Conservation (phyloP, 2,113 vertebrate genomes). For the Phainopepla nitens region DNA sequence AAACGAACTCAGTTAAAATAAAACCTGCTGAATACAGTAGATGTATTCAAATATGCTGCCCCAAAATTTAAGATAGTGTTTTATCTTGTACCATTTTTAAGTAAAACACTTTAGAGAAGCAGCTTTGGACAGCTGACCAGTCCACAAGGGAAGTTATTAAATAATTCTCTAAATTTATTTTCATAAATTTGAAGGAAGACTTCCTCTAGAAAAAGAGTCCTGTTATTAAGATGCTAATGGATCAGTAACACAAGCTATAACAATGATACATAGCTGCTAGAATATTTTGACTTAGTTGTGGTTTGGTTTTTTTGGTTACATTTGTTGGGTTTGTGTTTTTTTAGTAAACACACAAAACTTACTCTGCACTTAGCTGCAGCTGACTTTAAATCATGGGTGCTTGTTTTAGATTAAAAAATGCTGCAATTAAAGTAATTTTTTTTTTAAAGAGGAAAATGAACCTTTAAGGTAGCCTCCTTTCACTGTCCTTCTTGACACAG, state of each 20-base stretch:
- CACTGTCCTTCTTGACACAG: neutral
- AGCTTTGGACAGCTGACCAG: neutral
- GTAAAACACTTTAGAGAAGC: neutral
- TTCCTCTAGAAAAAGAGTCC: neutral
- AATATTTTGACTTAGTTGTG: neutral
- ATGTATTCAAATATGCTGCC: neutral
- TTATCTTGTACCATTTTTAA: neutral
- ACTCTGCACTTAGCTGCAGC: neutral
- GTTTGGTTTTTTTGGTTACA: neutral
- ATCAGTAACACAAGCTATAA: neutral
- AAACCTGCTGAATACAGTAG: neutral
- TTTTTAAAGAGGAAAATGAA: neutral
- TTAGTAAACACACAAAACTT: neutral
- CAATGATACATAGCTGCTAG: neutral
- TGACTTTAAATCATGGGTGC: neutral
- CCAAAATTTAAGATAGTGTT: neutral
- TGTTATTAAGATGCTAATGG: neutral
- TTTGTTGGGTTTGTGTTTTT: neutral
- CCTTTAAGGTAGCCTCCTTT: neutral
- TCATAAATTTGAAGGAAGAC: neutral
- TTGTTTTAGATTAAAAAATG: neutral
- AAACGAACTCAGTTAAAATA: neutral
- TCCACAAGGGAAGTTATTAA: fast-evolving
- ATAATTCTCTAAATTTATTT: neutral
- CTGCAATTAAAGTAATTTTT: neutral